Percentiles rank a stretch among this genome's conserved stretches.
Conservation (phyloP, 2,797 vertebrate species). For the Synanceia verrucosa region DNA sequence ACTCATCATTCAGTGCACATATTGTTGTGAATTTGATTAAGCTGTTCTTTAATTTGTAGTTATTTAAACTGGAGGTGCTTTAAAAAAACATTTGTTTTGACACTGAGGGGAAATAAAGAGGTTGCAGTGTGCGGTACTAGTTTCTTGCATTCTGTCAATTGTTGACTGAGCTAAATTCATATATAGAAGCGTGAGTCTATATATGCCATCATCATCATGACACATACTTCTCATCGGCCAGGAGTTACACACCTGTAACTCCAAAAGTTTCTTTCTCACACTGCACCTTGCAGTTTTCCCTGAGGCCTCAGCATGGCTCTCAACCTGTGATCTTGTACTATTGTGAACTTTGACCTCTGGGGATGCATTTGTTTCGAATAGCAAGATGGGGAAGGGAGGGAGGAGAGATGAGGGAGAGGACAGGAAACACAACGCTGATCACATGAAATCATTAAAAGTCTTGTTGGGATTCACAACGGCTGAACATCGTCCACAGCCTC, state of each 20-base stretch:
- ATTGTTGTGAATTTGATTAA: constrained; percentile 1
- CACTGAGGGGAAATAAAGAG: constrained; percentile 83
- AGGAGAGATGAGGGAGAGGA: constrained; percentile 56
- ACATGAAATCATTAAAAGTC: constrained; percentile 41
- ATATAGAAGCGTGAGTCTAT: constrained; percentile 84
- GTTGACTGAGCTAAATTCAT: constrained; percentile 66
- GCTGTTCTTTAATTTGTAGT: constrained; percentile 5
- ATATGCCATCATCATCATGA: constrained; percentile 79
- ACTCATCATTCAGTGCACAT: constrained; percentile 62
- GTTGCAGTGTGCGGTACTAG: constrained; percentile 53
- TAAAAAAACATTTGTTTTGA: constrained; percentile 5
- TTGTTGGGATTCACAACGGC: constrained; percentile 19
- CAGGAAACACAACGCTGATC: constrained; percentile 68
- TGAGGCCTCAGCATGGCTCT: constrained; percentile 75
- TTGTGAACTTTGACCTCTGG: constrained; percentile 78
- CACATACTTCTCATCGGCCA: constrained; percentile 67
- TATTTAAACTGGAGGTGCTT: constrained; percentile 8
- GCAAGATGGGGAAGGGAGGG: constrained; percentile 43
- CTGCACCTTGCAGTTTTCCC: constrained; percentile 77
- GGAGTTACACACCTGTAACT: constrained; percentile 83
- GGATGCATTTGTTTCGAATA: constrained; percentile 66
- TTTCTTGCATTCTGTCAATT: constrained; percentile 60
- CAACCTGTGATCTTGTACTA: constrained; percentile 75
- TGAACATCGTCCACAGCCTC: neutral
- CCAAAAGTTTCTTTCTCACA: constrained; percentile 78